A percentile compares a stretch with the other conserved stretches of the same genome.
Conservation (phyloP, 1,140 invertebrate species). For the Sarcophaga peregrina region DNA sequence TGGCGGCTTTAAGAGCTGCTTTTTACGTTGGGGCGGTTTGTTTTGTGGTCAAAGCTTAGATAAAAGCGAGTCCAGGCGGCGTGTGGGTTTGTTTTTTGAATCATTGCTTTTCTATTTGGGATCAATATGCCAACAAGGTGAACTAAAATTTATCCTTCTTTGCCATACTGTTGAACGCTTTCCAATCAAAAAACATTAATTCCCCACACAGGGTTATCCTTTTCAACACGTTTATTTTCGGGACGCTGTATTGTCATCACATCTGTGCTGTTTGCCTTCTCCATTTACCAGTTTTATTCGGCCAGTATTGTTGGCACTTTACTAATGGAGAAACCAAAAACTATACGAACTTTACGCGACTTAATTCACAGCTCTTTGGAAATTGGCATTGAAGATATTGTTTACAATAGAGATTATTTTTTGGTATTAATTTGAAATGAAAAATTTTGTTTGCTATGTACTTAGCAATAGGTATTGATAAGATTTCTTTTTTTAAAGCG, state of each 20-base stretch:
- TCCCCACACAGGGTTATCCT: slow-evolving; percentile 65
- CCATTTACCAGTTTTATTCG: slow-evolving; percentile 79
- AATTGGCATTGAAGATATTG: slow-evolving; percentile 72
- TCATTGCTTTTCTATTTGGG: slow-evolving; percentile 65
- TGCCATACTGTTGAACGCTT: background rate
- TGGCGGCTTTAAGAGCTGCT: slow-evolving; percentile 26
- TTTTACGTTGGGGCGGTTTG: slow-evolving; percentile 39
- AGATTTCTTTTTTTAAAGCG: slow-evolving; percentile 60
- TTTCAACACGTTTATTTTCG: slow-evolving; percentile 68
- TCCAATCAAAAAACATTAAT: background rate
- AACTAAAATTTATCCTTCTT: background rate
- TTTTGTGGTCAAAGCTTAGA: slow-evolving; percentile 34
- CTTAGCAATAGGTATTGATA: too few relatives aligned
- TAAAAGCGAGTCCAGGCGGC: slow-evolving; percentile 44
- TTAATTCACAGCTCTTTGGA: slow-evolving; percentile 72
- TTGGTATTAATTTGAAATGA: slow-evolving; percentile 65
- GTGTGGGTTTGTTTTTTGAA: slow-evolving; percentile 59
- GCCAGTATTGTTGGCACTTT: slow-evolving; percentile 79
- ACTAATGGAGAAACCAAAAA: slow-evolving; percentile 73
- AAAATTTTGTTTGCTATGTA: background rate
- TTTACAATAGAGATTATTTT: slow-evolving; percentile 74
- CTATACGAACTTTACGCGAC: slow-evolving; percentile 73
- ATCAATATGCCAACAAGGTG: slow-evolving; percentile 66
- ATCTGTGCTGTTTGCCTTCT: slow-evolving; percentile 73
- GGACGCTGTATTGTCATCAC: slow-evolving; percentile 73